These are phyloP conservation scores for Metopolophium dirhodum DNA, from an alignment of 1,140 invertebrate genomes.

Conservation along the genomic window DNA sequence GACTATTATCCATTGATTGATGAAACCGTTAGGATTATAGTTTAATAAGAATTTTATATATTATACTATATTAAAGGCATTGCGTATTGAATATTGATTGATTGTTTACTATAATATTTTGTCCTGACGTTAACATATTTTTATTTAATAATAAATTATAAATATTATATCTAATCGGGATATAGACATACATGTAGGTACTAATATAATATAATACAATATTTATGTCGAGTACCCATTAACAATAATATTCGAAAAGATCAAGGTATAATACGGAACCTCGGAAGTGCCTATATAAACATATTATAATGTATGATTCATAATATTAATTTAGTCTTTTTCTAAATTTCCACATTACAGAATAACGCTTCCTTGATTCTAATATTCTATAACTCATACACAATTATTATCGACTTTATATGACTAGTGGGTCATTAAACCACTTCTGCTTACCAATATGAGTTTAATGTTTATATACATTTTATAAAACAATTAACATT, in stretches of 20 bases:
- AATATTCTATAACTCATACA: neutral
- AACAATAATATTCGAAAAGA: neutral
- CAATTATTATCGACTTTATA: too few relatives aligned
- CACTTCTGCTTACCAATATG: neutral
- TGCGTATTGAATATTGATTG: neutral
- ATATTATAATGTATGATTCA: neutral
- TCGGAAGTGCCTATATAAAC: neutral
- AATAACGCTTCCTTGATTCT: neutral
- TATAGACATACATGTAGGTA: neutral
- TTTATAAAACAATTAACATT: neutral
- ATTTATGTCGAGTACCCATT: too few relatives aligned
- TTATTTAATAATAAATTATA: neutral
- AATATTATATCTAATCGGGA: neutral
- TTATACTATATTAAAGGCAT: neutral
- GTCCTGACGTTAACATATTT: neutral
- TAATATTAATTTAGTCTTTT: neutral
- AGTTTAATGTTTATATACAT: neutral
- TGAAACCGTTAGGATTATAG: neutral
- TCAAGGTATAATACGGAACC: neutral
- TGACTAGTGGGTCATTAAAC: neutral
- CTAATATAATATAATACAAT: too few relatives aligned
- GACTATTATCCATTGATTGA: neutral
- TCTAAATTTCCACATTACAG: neutral
- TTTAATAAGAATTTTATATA: neutral
- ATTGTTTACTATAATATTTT: neutral